Base-by-base conservation (phyloP, 2,888 invertebrate species). In the Euplexia lucipara region DNA sequence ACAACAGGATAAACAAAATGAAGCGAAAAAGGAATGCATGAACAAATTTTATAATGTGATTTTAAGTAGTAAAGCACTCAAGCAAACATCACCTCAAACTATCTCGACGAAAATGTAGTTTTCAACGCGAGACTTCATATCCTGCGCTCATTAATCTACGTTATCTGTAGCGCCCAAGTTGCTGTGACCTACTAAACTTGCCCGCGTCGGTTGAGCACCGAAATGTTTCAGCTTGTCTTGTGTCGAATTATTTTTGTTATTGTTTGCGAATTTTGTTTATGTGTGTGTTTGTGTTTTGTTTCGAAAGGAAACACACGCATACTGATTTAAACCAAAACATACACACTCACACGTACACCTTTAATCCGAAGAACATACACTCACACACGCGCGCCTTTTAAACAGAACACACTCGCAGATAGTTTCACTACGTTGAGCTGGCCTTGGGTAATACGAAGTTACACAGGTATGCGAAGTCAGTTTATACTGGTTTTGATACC, bases 121-220 rank as follows among this genome's bases (percentile, higher is more conserved):
- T 79, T 75, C 70, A 79, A 47, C 79, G 58, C 48, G 9, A 59
- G 79, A 53, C 66, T 78, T 78, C 81, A 77, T 73, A 80, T 79
- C 69, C 73, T 63, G 70, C 32, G 30, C 47, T 79, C 70, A 80
- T 77, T 80, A 73, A 80, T 78, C 81, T 80, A 52, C 52, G 70
- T 78, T 78, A 78, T 78, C 80, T 80, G 37, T 52, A 61, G 65
- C 56, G 49, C 66, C 70, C 67, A 79, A 80, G 75, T 81, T 74
- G 70, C 32, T 59, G 67, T 66, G 78, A 78, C 78, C 66, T 65
- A 64, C 67, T 73, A 72, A 74, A 72, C 47, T 77, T 70, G 41
- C 53, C 53, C 42, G 54, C 49, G 60, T 47, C 34, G 51, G 30
- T 65, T 26, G 51, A 45, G 49, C 53, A 52, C 65, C 65, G 32